Base-by-base conservation (phyloP, 1,140 invertebrate genomes). In the Neodiprion lecontei region DNA sequence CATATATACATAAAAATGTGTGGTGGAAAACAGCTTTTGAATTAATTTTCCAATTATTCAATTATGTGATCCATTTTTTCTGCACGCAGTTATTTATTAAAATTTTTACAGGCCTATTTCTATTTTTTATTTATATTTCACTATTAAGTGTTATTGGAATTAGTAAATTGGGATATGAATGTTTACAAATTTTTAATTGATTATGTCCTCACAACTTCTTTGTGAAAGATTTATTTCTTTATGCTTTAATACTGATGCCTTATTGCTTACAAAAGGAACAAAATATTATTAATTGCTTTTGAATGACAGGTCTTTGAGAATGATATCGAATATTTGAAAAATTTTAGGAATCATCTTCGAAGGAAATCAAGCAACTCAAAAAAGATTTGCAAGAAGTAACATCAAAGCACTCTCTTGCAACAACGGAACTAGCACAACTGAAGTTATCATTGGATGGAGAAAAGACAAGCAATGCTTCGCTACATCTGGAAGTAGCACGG, bases 311-410 rank as follows among this genome's bases (percentile, higher is more conserved):
- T 40, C 28, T 40, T 40, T 40, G 28, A 40, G 28, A 40, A 40
- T 40, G 28, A 40, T 3, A 40, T 40, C 28, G 1, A 40, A 40
- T 40, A 1, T 40, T 40, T 40, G 28, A 40, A 40, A 40, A 40
- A 40, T 40, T 21, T 21, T 79, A 88, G 87, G 83, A 86, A 77
- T 79, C 78, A 10, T 84, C 91, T 1, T 83, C 80, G 0, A 85
- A 87, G 72, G 86, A 91, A 76, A 89, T 90, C 53, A 82, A 79
- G 17, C 79, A 86, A 17, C 73, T 91, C 48, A 79, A 81, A 17
- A 81, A 82, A 7, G 84, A 89, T 0, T 74, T 91, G 40, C 88
- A 89, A 75, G 88, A 86, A 66, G 28, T 76, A 0, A 81, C 72
- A 0, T 74, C 75, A 8, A 81, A 82, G 68, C 66, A 87, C 7